Conservation (phyloP, 2,888 invertebrate genomes). For the Timema cristinae region DNA sequence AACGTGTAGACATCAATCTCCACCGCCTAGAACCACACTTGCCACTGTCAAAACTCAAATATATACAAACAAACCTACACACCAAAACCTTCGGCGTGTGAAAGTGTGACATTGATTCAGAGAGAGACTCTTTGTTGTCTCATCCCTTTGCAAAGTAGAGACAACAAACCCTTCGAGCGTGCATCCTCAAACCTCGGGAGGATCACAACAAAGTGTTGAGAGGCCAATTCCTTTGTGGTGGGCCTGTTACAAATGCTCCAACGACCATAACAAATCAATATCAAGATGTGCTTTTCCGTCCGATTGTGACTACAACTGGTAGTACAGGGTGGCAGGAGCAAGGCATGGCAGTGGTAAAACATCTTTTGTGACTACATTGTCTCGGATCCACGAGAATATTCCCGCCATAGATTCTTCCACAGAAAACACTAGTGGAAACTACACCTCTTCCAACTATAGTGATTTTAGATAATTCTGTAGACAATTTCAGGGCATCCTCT, state of each 20-base stretch:
- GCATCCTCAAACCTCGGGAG: slow-evolving; percentile 25
- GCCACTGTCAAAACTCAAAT: not conserved
- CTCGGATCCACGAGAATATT: slow-evolving; percentile 61
- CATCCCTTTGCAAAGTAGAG: slow-evolving; percentile 41
- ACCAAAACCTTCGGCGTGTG: slow-evolving; percentile 49
- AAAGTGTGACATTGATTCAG: slow-evolving; percentile 47
- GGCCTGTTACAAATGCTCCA: slow-evolving; percentile 30
- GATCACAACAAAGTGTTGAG: slow-evolving; percentile 29
- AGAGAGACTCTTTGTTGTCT: slow-evolving; percentile 39
- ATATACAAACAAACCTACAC: slow-evolving; percentile 42
- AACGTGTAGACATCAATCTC: slow-evolving; percentile 17
- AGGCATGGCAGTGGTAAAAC: slow-evolving; percentile 29
- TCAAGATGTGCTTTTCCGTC: slow-evolving; percentile 30
- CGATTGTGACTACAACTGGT: slow-evolving; percentile 29
- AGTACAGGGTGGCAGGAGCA: not conserved
- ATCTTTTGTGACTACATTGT: slow-evolving; percentile 57
- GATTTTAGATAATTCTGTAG: slow-evolving; percentile 16
- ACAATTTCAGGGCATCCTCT: slow-evolving; percentile 39
- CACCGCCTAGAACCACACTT: slow-evolving; percentile 17
- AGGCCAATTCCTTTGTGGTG: slow-evolving; percentile 36
- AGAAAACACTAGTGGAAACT: slow-evolving; percentile 6
- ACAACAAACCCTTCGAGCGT: slow-evolving; percentile 26
- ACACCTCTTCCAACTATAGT: slow-evolving; percentile 15
- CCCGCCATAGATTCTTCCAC: slow-evolving; percentile 40
- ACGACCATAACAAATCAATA: slow-evolving; percentile 27